Evolutionary conservation across 2,797 vertebrate genomes (phyloP), one percentile per base, ranked within the genome.

Genomic region (Echeneis naucrates): DNA sequence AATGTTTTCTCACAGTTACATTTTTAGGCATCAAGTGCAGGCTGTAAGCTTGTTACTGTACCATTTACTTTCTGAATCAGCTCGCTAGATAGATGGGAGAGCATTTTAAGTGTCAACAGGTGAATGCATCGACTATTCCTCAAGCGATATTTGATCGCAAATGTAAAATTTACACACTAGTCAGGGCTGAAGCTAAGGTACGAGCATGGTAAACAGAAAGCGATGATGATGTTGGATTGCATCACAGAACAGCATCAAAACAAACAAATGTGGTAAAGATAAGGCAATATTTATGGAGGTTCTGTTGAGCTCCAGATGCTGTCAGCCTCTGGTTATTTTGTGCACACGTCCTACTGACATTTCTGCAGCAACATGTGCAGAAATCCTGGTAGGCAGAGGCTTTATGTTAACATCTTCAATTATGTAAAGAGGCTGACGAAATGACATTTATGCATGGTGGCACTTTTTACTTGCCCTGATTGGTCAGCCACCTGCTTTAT

Each of bases 401-500:
- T 76, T 54, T 50, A 30, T 48, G 30, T 40, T 23, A 48, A 42
- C 61, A 62, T 72, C 40, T 66, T 55, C 27, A 60, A 23, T 64
- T 69, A 63, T 65, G 52, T 61, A 37, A 50, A 24, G 23, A 52
- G 26, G 42, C 64, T 44, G 45, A 72, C 68, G 56, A 60, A 56
- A 68, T 68, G 61, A n/a, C 40, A 30, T 52, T 72, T 55, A 68
- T 69, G 48, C 53, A 58, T 44, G 32, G 54, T 81, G 66, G 11
- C 52, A 60, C 33, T 50, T 72, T 73, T 78, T 62, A 12, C 58
- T 65, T 16, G 32, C 19, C 17, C 44, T 51, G 32, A 69, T 65
- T 76, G 59, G 70, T 81, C 72, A 72, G 67, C 57, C 37, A 32
- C 33, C 27, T 42, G 48, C 57, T 63, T 78, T 47, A 50, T 72